Conservation (phyloP, 2,888 invertebrate genomes). For the Oasisia sp. region DNA sequence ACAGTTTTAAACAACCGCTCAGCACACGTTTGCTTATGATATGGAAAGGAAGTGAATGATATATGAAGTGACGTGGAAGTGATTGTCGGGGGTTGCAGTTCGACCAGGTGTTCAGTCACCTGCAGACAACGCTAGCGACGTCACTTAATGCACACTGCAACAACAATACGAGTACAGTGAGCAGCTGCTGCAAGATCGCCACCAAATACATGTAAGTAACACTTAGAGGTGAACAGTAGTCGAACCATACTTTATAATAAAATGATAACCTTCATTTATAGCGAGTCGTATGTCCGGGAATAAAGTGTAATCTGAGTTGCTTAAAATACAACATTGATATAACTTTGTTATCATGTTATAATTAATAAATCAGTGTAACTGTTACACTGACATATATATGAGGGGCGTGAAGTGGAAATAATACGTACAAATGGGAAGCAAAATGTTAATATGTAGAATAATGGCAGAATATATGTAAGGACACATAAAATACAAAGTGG, state of each 20-base stretch:
- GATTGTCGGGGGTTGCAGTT: conserved; percentile 5
- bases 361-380: not conserved
- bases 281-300: no score
- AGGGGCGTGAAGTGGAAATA: no score
- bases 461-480: no score
- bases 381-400: no score
- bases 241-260: not conserved
- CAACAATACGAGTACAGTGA: not conserved
- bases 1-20: no score
- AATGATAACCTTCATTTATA: no score
- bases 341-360: not conserved
- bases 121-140: conserved; percentile 8
- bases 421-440: no score
- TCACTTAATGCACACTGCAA: conserved; percentile 18
- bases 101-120: conserved; percentile 6
- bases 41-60: not conserved
- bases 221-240: not conserved
- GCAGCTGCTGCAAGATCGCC: conserved; percentile 14
- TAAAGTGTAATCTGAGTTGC: no score
- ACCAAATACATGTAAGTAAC: conserved; percentile 21
- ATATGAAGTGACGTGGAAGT: not conserved
- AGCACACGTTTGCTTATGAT: no score
- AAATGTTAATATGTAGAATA: no score
- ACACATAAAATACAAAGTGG: no score
- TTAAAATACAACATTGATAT: no score